Evolutionary conservation across 2,888 invertebrate species (phyloP).

Genomic region (Luperina testacea): DNA sequence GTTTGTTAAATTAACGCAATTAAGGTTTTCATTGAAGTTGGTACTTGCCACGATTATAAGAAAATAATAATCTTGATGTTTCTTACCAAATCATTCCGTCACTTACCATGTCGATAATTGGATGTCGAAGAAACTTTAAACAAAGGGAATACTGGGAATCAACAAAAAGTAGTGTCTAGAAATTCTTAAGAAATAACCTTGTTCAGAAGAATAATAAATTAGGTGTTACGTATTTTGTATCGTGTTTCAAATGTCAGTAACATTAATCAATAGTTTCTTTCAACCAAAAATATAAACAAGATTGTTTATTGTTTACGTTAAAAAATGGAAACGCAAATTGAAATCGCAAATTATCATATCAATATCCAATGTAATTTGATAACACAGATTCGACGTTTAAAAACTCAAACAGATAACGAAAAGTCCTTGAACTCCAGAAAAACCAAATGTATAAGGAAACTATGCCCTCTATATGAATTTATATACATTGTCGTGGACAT

Average conservation of each 20-base stretch:
- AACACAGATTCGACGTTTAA: conserved; percentile 75
- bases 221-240: conserved; percentile 10
- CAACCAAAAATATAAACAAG: conserved; percentile 31
- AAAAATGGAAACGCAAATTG: conserved; percentile 46
- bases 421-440: conserved; percentile 89
- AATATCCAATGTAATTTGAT: conserved; percentile 71
- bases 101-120: conserved; percentile 13
- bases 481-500: conserved; percentile 88
- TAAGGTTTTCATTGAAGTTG: conserved; percentile 45
- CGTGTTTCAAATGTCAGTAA: conserved; percentile 22
- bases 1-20: conserved; percentile 53
- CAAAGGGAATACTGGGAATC: conserved; percentile 12
- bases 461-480: conserved; percentile 86
- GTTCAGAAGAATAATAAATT: conserved; percentile 11
- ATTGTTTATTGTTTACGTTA: conserved; percentile 15
- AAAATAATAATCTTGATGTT: conserved; percentile 25
- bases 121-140: conserved; percentile 1
- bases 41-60: conserved; percentile 3
- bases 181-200: conserved; percentile 5
- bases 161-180: conserved; percentile 5
- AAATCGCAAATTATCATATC: conserved; percentile 61
- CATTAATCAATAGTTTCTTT: conserved; percentile 20
- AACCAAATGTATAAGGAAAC: conserved; percentile 88
- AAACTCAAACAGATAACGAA: conserved; percentile 84
- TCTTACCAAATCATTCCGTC: conserved; percentile 10